phyloP scores from a whole-genome alignment of 2,797 vertebrate species.

The Cryptoblepharus egeriae region DNA sequence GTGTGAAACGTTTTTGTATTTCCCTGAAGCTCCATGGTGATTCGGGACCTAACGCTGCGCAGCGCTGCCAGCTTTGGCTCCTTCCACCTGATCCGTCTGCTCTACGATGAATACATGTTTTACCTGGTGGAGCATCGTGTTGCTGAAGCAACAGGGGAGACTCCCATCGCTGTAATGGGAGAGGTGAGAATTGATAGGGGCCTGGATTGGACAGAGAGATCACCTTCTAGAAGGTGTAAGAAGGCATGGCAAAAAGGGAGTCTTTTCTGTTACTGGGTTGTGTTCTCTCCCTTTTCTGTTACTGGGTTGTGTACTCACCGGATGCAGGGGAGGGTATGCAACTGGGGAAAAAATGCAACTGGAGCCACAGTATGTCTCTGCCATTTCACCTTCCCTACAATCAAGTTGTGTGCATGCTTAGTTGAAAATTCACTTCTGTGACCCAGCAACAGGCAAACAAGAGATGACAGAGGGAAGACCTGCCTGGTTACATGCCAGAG shows the following conservation, averaged over 20 bases:
- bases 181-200: slow-evolving; percentile 81
- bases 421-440: too few species aligned
- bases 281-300: not conserved
- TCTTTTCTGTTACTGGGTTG: not conserved
- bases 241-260: not conserved
- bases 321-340: too few species aligned
- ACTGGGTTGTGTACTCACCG: too few species aligned
- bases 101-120: slow-evolving; percentile 99
- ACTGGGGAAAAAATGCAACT: too few species aligned
- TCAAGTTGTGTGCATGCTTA: too few species aligned
- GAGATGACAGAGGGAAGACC: too few species aligned
- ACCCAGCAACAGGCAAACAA: too few species aligned
- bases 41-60: slow-evolving; percentile 95
- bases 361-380: too few species aligned
- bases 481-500: too few species aligned
- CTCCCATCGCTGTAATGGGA: slow-evolving; percentile 97
- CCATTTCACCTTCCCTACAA: too few species aligned
- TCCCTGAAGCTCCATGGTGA: slow-evolving; percentile 93
- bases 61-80: slow-evolving; percentile 97
- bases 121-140: slow-evolving; percentile 98
- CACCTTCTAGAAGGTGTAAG: not conserved
- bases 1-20: not conserved
- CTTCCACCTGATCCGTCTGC: slow-evolving; percentile 96
- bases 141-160: slow-evolving; percentile 94
- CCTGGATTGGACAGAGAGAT: not conserved